Evolutionary conservation across 1,140 invertebrate genomes (phyloP), one percentile per base, ranked within the genome.

Genomic region (Brachionus calyciflorus): DNA sequence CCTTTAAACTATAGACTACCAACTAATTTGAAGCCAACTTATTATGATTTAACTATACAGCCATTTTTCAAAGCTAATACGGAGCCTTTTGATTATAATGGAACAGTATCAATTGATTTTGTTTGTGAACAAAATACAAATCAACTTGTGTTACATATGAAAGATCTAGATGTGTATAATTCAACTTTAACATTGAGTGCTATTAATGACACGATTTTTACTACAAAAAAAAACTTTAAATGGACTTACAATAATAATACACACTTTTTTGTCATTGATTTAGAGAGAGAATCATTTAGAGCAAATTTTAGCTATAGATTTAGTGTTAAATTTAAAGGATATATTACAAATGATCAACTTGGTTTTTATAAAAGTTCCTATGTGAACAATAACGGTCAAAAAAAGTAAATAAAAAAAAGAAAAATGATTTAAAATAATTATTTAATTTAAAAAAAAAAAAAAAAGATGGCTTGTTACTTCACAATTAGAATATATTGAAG

Each of bases 321-420:
- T 55, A 51, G 17, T 19, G 69, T 37, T 40, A n/a, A 88, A 57
- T 96, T 94, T 83, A 89, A 87, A 1, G 93, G 93, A 3, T 89
- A 90, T 81, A 88, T 96, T 17, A 94, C 94, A 84, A 92, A 96
- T 82, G 94, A 93, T 84, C 92, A 96, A 91, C 93, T 92, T 82
- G 94, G 94, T 21, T 90, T 96, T 78, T 96, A 96, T 83, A 88
- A 93, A 37, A 94, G 92, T 85, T 93, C 93, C 91, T n/a, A 92
- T 93, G 53, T 97, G 94, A 41, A 94, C 97, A 83, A 96, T 95
- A 84, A 86, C 86, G 82, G 84, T 85, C 70, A 48, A 44, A 57
- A 40, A 33, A 78, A 33, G 60, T 65, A 9, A 41, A 7, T n/a
- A n/a, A n/a, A n/a, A 21, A 0, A 30, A 60, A 65, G 26, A 28